Percentiles rank a stretch among this genome's conserved stretches.
Conservation (phyloP, 2,113 vertebrate species). For the Vidua macroura region DNA sequence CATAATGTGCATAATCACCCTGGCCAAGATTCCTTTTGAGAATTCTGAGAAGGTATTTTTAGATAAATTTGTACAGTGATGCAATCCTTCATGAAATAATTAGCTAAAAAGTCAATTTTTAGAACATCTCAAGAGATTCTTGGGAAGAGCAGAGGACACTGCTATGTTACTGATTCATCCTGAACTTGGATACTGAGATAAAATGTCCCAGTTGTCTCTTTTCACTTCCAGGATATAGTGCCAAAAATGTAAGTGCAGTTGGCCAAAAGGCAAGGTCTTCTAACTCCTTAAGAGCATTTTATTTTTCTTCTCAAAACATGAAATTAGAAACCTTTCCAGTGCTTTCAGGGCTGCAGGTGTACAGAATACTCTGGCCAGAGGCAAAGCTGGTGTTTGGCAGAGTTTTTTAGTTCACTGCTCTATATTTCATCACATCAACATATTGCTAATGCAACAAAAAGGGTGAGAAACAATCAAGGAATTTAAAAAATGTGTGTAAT, state of each 20-base stretch:
- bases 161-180: constrained; percentile 59
- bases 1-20: constrained; percentile 11
- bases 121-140: constrained; percentile 47
- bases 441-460: constrained; percentile 16
- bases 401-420: constrained; percentile 11
- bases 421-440: constrained; percentile 3
- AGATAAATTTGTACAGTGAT: constrained; percentile 41
- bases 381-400: constrained; percentile 52
- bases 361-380: constrained; percentile 54
- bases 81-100: constrained; percentile 62
- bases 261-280: constrained; percentile 47
- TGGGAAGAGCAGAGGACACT: constrained; percentile 57
- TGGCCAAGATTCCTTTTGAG: constrained; percentile 35
- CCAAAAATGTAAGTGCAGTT: constrained; percentile 64
- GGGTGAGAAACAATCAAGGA: background rate
- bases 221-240: constrained; percentile 34
- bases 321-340: constrained; percentile 59
- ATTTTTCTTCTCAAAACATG: constrained; percentile 57
- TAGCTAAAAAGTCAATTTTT: constrained; percentile 51
- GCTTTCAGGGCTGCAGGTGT: constrained; percentile 69
- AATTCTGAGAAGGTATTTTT: constrained; percentile 52
- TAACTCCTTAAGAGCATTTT: constrained; percentile 59
- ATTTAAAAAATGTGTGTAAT: background rate
- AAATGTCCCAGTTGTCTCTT: constrained; percentile 70
- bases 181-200: constrained; percentile 43